These are phyloP conservation scores for Athrips mouffetella DNA, from an alignment of 2,888 invertebrate species.

Conservation along the genomic window DNA sequence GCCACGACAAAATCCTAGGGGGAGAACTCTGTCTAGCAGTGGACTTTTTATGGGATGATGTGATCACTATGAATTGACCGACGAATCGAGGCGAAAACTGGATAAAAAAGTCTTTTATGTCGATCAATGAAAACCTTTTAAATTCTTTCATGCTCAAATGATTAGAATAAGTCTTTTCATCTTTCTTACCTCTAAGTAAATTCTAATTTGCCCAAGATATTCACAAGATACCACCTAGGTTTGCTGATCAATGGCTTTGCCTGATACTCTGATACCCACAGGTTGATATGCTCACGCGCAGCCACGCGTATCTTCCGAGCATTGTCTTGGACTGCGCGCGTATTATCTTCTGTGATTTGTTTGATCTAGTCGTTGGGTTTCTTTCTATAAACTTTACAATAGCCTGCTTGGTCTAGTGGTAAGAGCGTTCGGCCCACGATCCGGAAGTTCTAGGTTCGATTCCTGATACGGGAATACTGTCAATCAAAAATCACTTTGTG, in stretches of 20 bases:
- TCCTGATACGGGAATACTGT: too few relatives aligned
- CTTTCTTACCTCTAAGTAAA: background rate
- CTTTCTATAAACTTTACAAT: background rate
- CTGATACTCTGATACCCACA: slow-evolving; percentile 16
- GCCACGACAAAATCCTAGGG: too few relatives aligned
- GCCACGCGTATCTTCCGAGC: slow-evolving; percentile 37
- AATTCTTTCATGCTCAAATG: too few relatives aligned
- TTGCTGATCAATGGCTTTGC: slow-evolving; percentile 3
- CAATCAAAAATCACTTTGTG: too few relatives aligned
- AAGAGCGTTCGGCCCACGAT: background rate
- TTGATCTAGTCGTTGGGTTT: background rate
- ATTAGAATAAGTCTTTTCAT: too few relatives aligned
- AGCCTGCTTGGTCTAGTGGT: background rate
- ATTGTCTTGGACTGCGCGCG: slow-evolving; percentile 27
- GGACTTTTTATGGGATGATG: too few relatives aligned
- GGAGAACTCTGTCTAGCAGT: too few relatives aligned
- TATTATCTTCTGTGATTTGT: slow-evolving; percentile 9
- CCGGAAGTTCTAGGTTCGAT: background rate
- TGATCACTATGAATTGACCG: too few relatives aligned
- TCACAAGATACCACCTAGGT: background rate
- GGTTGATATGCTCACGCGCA: slow-evolving; percentile 29
- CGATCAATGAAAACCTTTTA: too few relatives aligned
- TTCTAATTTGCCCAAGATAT: slow-evolving; percentile 6
- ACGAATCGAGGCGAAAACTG: too few relatives aligned
- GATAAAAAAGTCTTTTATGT: too few relatives aligned